Conservation (phyloP, 2,113 vertebrate species). For the Pogona vitticeps region DNA sequence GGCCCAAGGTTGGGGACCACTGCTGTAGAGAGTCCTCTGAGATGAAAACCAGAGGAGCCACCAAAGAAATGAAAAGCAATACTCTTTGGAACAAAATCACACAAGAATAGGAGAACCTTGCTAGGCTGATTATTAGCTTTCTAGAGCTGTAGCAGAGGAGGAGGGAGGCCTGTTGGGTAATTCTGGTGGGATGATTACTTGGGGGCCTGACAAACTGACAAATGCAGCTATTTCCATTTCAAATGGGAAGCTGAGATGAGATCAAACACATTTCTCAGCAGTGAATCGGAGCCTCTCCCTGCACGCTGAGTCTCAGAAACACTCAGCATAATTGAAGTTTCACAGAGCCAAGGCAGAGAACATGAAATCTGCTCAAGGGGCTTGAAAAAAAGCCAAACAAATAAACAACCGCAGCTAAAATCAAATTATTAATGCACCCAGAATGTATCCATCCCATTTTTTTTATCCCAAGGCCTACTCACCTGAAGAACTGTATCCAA, state of each 20-base stretch:
- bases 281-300: slow-evolving; percentile 50
- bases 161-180: slow-evolving; percentile 34
- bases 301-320: slow-evolving; percentile 50
- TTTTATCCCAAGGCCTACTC: slow-evolving; percentile 2
- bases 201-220: slow-evolving; percentile 67
- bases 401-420: slow-evolving; percentile 34
- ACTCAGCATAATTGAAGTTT: slow-evolving; percentile 60
- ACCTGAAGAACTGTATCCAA: not conserved
- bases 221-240: slow-evolving; percentile 76
- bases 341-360: slow-evolving; percentile 41
- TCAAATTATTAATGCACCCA: slow-evolving; percentile 15
- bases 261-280: slow-evolving; percentile 70
- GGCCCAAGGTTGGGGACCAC: no score
- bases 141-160: not conserved
- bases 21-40: no score
- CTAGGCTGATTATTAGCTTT: slow-evolving; percentile 51
- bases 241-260: slow-evolving; percentile 66
- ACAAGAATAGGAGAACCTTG: slow-evolving; percentile 12
- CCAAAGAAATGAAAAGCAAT: slow-evolving; percentile 32
- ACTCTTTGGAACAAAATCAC: slow-evolving; percentile 41
- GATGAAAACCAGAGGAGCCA: no score
- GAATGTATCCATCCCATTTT: slow-evolving; percentile 1
- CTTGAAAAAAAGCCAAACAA: slow-evolving; percentile 43
- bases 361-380: slow-evolving; percentile 49
- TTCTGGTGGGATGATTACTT: slow-evolving; percentile 58